Evolutionary conservation across 2,797 vertebrate species (phyloP).

Genomic region (Fratercula arctica): DNA sequence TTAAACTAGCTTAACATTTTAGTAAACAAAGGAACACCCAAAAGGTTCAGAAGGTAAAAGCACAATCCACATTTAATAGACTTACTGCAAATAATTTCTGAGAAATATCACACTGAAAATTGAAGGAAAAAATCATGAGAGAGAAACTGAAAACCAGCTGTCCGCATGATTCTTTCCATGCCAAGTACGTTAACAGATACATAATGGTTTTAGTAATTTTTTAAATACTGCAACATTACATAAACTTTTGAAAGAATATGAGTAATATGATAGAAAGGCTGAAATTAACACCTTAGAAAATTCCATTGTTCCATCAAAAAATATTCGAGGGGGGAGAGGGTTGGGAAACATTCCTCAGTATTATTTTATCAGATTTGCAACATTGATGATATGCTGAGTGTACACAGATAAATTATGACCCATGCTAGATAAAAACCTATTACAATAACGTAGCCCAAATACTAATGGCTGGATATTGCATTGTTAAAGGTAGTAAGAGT

Average conservation of each 20-base stretch:
- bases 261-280: not conserved
- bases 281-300: not conserved
- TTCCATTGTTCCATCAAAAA: not conserved
- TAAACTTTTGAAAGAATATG: not conserved
- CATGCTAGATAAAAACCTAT: not conserved
- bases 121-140: not conserved
- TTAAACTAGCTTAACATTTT: conserved; percentile 13
- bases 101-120: not conserved
- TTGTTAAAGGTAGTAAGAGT: not conserved
- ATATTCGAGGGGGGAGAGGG: not conserved
- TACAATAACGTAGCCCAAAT: not conserved
- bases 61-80: not conserved
- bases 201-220: not conserved
- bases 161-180: not conserved
- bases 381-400: not conserved
- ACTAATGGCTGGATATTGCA: not conserved
- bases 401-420: not conserved
- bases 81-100: not conserved
- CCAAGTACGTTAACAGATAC: not conserved
- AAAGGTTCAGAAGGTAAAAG: not conserved
- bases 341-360: not conserved
- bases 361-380: not conserved
- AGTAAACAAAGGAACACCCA: not conserved
- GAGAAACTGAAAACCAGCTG: not conserved
- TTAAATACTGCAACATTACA: not conserved